These are phyloP conservation scores for Marmota flaviventris DNA, from an alignment of 2,113 vertebrate species.

Conservation along the genomic window DNA sequence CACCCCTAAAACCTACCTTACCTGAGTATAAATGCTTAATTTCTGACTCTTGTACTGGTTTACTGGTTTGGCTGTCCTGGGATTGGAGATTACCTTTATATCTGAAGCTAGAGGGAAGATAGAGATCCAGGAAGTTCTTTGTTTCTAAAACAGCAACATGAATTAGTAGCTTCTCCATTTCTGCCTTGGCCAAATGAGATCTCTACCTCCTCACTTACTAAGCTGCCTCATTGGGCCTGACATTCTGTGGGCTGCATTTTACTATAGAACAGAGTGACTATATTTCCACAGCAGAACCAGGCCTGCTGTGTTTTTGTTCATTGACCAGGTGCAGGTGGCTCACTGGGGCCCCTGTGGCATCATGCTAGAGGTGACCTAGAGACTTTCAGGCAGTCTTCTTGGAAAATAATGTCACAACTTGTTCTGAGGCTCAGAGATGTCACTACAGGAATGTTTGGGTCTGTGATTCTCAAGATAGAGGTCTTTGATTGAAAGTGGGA, in stretches of 20 bases:
- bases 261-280: neutral
- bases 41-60: neutral
- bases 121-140: neutral
- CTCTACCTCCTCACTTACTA: neutral
- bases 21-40: neutral
- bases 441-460: neutral
- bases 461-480: neutral
- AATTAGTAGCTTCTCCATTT: neutral
- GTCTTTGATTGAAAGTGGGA: conserved; percentile 1
- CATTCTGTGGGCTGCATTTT: neutral
- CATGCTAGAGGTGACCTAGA: neutral
- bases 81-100: neutral
- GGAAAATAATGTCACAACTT: neutral
- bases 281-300: neutral
- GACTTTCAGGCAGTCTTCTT: neutral
- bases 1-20: neutral
- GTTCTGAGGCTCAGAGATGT: neutral
- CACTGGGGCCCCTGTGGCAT: neutral
- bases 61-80: neutral
- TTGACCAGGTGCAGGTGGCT: neutral
- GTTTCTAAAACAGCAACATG: neutral
- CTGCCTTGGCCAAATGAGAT: neutral
- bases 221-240: neutral
- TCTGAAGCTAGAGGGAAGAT: neutral
- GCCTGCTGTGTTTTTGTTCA: neutral